phyloP scores from a whole-genome alignment of 2,113 vertebrate genomes.

The Cottus gobio region DNA sequence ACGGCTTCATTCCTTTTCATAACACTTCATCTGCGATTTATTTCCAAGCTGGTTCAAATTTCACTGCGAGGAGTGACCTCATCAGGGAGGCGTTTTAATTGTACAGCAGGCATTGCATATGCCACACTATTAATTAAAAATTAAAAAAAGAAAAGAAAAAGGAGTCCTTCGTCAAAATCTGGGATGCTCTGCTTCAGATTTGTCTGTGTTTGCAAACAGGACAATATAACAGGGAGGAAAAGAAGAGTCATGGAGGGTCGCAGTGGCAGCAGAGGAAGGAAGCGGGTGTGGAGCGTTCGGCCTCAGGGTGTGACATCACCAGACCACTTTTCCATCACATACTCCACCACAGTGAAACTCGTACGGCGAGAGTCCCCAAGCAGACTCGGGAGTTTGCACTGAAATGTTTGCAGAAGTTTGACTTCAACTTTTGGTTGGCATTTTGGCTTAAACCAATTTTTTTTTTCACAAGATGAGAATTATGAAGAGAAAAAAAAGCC shows the following conservation, averaged over 20 bases:
- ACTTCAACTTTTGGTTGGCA: conserved; percentile 9
- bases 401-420: conserved; percentile 29
- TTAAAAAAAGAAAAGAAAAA: conserved; percentile 19
- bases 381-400: conserved; percentile 20
- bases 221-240: conserved; percentile 53
- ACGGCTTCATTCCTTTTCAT: conserved; percentile 61
- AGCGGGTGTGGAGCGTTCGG: conserved; percentile 70
- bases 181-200: conserved; percentile 52
- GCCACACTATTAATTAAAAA: conserved; percentile 27
- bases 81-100: conserved; percentile 60
- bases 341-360: conserved; percentile 54
- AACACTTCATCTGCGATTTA: conserved; percentile 68
- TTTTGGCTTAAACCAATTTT: conserved; percentile 6
- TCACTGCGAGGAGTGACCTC: conserved; percentile 65
- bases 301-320: conserved; percentile 78
- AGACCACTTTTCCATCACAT: conserved; percentile 72
- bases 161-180: conserved; percentile 40
- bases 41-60: conserved; percentile 54
- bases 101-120: conserved; percentile 48
- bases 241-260: conserved; percentile 49
- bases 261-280: conserved; percentile 62
- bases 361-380: conserved; percentile 20
- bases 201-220: conserved; percentile 64
- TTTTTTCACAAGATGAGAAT: conserved; percentile 11
- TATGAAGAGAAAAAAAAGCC: neutral